Base-by-base conservation (phyloP, 2,888 invertebrate genomes). In the Drosophila trichaetosa region DNA sequence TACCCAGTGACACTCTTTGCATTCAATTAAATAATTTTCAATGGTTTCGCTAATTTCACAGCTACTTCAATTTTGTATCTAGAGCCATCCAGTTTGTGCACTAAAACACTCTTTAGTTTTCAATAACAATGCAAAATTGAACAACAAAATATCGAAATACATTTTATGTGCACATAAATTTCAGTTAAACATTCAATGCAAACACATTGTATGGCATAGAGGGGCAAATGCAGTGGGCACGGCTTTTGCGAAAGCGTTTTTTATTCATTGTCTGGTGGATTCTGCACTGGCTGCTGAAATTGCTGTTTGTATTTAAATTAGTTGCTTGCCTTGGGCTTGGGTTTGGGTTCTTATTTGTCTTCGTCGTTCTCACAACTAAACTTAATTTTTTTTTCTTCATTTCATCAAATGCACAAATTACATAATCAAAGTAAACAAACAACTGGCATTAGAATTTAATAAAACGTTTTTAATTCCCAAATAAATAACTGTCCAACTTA, bases 281-380 rank as follows among this genome's bases (percentile, higher is more conserved):
- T 76, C 72, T 82, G 76, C 61, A 36, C 40, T 66, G 21, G 31
- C 57, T 62, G 66, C 67, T 72, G 64, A 75, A 83, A 80, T 80
- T 75, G 69, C 72, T 81, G 72, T 82, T 82, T 82, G 89, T 87
- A 87, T 87, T 87, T 80, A 87, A 87, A 87, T 87, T 76, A 82
- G 87, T 74, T 73, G 86, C 69, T 82, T 80, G 80, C 89, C 86
- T 87, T 87, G 86, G 75, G 51, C 36, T 73, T 67, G 54, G 60
- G 53, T 70, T 68, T 40, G 60, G 59, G 63, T 77, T 80, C 73
- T 80, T 73, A 54, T 68, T 69, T 74, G 57, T 60, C 34, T 52
- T 36, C 53, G 53, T 48, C 61, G 68, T 76, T 86, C 85, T 84
- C 89, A 87, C 85, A 82, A 71, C 74, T 73, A 79, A 82, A 77